Base-by-base conservation (phyloP, 2,797 vertebrate genomes). In the Diceros bicornis region DNA sequence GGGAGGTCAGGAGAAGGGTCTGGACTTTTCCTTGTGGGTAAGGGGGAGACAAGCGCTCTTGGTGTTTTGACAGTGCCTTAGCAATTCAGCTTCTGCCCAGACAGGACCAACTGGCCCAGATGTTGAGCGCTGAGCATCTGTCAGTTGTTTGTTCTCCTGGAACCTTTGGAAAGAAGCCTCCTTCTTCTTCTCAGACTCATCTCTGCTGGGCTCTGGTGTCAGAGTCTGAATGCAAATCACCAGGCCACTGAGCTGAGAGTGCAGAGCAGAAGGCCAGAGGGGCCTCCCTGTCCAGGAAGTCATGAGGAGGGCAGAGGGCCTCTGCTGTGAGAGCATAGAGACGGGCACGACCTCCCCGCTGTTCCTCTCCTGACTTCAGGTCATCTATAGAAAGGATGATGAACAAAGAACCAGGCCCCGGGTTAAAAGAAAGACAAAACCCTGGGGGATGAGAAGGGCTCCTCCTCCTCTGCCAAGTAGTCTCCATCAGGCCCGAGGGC, bases 331-430 rank as follows among this genome's bases (percentile, higher is more conserved):
- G 87, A 52, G n/a, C 20, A 25, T 52, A 52, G 61, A 90, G 13
- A 32, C 59, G 44, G 0, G 41, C 78, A 17, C 0, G 0, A 17
- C 27, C 44, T 55, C 61, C 37, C 52, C 20, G 14, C n/a, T 20
- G 13, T 6, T 52, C 68, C 66, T 52, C 55, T 87, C 62, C 34
- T 10, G 21, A 52, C 17, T 21, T n/a, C 17, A 25, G 23, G 14
- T 29, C 25, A 0, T 34, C 57, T 32, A 0, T 1, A 21, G 52
- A 57, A 81, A 91, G 59, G 47, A n/a, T 69, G 72, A 23, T n/a
- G 6, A 34, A 34, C 41, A 52, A 10, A 89, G 55, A 20, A 89
- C 17, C 34, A 25, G 29, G 32, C 14, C 4, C n/a, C 14, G 16
- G 50, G 8, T 61, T 25, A 23, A 68, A 50, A 69, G 47, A n/a